Evolutionary conservation across 1,140 invertebrate genomes (phyloP), one percentile per base, ranked within the genome.

Genomic region (Euwallacea similis): DNA sequence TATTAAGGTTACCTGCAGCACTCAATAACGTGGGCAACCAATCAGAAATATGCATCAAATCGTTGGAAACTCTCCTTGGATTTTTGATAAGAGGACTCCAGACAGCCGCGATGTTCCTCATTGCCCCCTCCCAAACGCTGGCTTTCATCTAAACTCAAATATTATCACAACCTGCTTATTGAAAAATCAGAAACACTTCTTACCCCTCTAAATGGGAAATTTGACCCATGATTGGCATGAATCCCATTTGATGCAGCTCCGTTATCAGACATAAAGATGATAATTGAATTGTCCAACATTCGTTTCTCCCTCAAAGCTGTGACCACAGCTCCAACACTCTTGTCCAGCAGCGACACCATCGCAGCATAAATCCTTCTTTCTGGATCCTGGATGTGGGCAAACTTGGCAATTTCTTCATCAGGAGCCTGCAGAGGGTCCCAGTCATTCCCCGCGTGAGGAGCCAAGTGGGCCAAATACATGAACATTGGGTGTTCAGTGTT

Each of bases 291-390:
- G 7, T 89, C 81, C 7, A 95, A 78, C 84, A 94, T 91, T 0
- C 84, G 81, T 60, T 85, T 87, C 10, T 86, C 81, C 41, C 87
- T 79, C n/a, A 97, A 81, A 4, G 92, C 88, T 33, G 85, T 77
- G n/a, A 90, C 85, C 6, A 97, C 88, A 43, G 87, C 83, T 0
- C 94, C 93, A 0, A 97, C 88, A 66, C 93, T 91, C 71, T 94
- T 87, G 81, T 97, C 95, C 43, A 97, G 80, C 77, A 90, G 91
- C n/a, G 92, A 89, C 0, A 96, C 86, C 91, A 96, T 95, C 2
- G 90, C 94, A 63, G 93, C 93, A 84, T 92, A 95, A 56, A 88
- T 87, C 78, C 92, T 85, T 70, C 94, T 84, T 65, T 91, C 85
- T 7, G 87, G 85, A 80, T 95, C 89, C 63, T 88, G 81, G 11